Percentiles rank a stretch among this genome's conserved stretches.
Conservation (phyloP, 2,888 invertebrate genomes). For the Calameuta filiformis region DNA sequence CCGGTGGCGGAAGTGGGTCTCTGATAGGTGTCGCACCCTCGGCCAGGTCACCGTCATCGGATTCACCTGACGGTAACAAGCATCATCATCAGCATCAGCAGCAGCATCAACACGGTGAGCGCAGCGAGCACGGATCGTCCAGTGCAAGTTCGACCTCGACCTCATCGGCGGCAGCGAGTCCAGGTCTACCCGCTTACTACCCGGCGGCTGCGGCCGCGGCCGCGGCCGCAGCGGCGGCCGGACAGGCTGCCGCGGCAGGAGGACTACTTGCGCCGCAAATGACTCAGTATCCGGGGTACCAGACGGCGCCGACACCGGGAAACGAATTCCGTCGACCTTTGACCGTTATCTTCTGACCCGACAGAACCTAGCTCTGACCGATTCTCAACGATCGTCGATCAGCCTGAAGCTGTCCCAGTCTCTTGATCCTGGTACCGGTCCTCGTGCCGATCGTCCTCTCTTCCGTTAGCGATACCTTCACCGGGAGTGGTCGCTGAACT, state of each 20-base stretch:
- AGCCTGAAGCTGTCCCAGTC: slow-evolving; percentile 5
- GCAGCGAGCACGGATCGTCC: slow-evolving; percentile 53
- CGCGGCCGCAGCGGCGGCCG: slow-evolving; percentile 46
- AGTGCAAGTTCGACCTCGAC: slow-evolving; percentile 67
- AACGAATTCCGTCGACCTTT: slow-evolving; percentile 80
- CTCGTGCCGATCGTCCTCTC: no score
- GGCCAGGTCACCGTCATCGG: slow-evolving; percentile 66
- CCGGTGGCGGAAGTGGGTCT: slow-evolving; percentile 55
- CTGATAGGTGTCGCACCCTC: slow-evolving; percentile 47
- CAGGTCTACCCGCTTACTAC: slow-evolving; percentile 63
- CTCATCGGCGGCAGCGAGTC: slow-evolving; percentile 73
- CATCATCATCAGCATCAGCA: slow-evolving; percentile 55
- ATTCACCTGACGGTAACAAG: slow-evolving; percentile 59
- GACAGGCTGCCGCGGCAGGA: slow-evolving; percentile 41
- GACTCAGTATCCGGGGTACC: slow-evolving; percentile 75
- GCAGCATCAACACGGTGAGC: slow-evolving; percentile 51
- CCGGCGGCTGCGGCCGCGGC: slow-evolving; percentile 54
- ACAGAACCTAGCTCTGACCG: slow-evolving; percentile 65
- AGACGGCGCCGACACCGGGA: slow-evolving; percentile 69
- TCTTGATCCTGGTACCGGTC: not conserved
- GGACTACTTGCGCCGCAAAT: slow-evolving; percentile 71
- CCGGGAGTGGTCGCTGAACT: no score
- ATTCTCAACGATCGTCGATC: slow-evolving; percentile 38
- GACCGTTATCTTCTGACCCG: slow-evolving; percentile 87
- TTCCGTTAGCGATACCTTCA: no score